Conservation (phyloP, 2,888 invertebrate species). For the Baronia brevicornis region DNA sequence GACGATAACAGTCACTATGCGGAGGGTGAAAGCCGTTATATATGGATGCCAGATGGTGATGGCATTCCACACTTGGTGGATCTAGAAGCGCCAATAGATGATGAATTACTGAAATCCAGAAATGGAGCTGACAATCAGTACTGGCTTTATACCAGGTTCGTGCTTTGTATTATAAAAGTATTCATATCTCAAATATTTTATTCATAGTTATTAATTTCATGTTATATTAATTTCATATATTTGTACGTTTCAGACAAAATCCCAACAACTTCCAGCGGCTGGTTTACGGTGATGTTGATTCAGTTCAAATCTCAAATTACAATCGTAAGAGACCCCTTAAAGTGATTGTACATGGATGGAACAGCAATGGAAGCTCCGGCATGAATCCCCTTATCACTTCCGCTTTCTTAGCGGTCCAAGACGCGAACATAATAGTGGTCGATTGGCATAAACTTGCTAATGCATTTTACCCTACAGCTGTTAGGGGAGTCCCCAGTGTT, state of each 20-base stretch:
- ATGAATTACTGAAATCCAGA: conserved; percentile 21
- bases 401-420: conserved; percentile 31
- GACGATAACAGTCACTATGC: conserved; percentile 46
- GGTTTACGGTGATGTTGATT: conserved; percentile 28
- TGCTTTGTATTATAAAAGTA: no score
- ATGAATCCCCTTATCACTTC: conserved; percentile 29
- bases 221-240: no score
- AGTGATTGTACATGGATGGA: conserved; percentile 42
- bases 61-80: conserved; percentile 41
- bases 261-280: conserved; percentile 29
- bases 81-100: conserved; percentile 30
- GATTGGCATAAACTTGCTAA: conserved; percentile 44
- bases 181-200: no score
- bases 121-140: conserved; percentile 44
- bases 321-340: conserved; percentile 26
- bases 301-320: conserved; percentile 35
- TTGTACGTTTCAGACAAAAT: conserved; percentile 31
- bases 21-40: conserved; percentile 42
- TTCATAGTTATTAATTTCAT: no score
- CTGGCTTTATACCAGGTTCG: conserved; percentile 40
- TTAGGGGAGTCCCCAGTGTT: conserved; percentile 35
- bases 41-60: conserved; percentile 49
- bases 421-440: conserved; percentile 45
- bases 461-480: conserved; percentile 30
- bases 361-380: conserved; percentile 28